Conservation (phyloP, 2,888 invertebrate genomes). For the Orchesellides sinensis region DNA sequence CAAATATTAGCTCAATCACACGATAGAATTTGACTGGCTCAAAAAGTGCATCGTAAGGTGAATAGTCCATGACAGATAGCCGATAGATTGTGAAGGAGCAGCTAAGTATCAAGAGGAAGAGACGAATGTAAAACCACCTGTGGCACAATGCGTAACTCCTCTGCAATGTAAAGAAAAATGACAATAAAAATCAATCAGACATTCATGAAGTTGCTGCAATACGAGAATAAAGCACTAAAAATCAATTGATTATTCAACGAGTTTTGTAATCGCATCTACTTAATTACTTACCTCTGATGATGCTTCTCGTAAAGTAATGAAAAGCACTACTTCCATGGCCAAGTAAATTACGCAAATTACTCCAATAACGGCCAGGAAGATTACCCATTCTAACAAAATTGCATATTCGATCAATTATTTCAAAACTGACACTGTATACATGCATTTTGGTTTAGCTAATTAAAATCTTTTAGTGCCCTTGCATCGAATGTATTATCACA, state of each 20-base stretch:
- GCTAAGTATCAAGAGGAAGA: slow-evolving; percentile 60
- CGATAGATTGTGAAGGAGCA: slow-evolving; percentile 65
- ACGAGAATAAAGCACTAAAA: neutral
- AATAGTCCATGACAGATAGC: slow-evolving; percentile 63
- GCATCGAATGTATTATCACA: too few relatives aligned
- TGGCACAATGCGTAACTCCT: slow-evolving; percentile 67
- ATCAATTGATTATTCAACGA: slow-evolving; percentile 34
- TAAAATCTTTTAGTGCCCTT: too few relatives aligned
- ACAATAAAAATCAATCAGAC: slow-evolving; percentile 9
- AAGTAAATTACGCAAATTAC: slow-evolving; percentile 64
- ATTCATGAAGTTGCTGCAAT: too few relatives aligned
- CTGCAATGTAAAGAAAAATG: slow-evolving; percentile 51
- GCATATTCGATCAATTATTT: too few relatives aligned
- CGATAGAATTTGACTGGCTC: slow-evolving; percentile 69
- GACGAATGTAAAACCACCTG: slow-evolving; percentile 66
- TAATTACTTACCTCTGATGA: slow-evolving; percentile 60
- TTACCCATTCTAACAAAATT: slow-evolving; percentile 68
- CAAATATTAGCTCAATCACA: slow-evolving; percentile 67
- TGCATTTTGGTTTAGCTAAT: too few relatives aligned
- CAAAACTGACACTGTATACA: too few relatives aligned
- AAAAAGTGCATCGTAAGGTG: slow-evolving; percentile 67
- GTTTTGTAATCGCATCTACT: slow-evolving; percentile 6
- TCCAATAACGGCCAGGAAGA: slow-evolving; percentile 61
- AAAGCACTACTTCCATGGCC: slow-evolving; percentile 69
- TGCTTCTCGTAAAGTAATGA: slow-evolving; percentile 66